phyloP scores from a whole-genome alignment of 2,113 vertebrate species.

The Psittacus erithacus region DNA sequence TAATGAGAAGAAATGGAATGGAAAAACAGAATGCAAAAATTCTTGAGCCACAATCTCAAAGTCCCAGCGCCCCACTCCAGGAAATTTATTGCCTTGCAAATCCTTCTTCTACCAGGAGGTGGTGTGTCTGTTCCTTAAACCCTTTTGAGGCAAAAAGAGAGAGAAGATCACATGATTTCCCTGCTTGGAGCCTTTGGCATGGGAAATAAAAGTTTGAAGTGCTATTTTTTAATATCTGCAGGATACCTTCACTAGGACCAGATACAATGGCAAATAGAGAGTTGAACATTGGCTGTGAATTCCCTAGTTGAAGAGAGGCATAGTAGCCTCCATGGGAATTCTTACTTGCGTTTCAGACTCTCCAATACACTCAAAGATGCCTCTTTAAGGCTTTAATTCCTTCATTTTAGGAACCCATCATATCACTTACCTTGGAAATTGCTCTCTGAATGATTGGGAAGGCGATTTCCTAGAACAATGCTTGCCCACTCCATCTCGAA shows the following conservation, averaged over 20 bases:
- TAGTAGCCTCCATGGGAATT: background rate
- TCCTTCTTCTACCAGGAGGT: background rate
- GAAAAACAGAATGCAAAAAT: conserved; percentile 8
- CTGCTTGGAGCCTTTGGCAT: background rate
- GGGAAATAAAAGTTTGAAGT: background rate
- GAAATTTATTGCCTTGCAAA: background rate
- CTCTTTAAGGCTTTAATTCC: background rate
- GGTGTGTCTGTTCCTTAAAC: background rate
- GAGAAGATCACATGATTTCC: background rate
- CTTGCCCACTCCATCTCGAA: conserved; percentile 77
- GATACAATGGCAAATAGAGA: background rate
- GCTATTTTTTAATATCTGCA: background rate
- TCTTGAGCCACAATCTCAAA: background rate
- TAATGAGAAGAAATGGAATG: background rate
- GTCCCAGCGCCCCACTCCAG: background rate
- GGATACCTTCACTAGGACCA: background rate
- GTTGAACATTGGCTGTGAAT: background rate
- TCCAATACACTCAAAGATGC: background rate
- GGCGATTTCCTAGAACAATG: conserved; percentile 77
- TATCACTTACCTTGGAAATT: conserved; percentile 83
- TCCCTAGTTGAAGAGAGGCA: background rate
- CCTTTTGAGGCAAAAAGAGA: background rate
- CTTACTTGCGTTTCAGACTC: background rate
- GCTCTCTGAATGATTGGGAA: conserved; percentile 42
- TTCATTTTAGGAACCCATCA: background rate